Percentiles rank a stretch among this genome's conserved stretches.
These are phyloP conservation scores for Okamejei kenojei DNA, from an alignment of 2,797 vertebrate genomes.

Conservation along the genomic window DNA sequence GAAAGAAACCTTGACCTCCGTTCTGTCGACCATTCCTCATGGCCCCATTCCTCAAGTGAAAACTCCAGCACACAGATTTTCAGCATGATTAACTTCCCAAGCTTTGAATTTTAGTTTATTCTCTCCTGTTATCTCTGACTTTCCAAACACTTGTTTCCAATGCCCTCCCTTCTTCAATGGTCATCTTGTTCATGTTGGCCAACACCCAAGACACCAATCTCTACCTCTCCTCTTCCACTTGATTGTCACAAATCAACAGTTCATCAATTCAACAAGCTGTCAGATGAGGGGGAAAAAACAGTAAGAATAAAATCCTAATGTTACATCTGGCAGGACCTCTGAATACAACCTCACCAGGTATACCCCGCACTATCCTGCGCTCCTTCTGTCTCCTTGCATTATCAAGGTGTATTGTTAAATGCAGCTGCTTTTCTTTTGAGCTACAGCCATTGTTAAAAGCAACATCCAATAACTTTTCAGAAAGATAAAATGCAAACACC, in stretches of 20 bases:
- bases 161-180: background rate
- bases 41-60: background rate
- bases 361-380: background rate
- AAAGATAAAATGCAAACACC: conserved; percentile 36
- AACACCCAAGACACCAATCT: background rate
- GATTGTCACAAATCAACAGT: background rate
- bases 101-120: background rate
- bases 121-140: background rate
- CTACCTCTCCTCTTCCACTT: background rate
- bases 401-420: background rate
- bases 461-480: background rate
- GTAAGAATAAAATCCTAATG: background rate
- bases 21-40: background rate
- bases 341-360: background rate
- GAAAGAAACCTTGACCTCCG: background rate
- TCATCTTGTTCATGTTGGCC: background rate
- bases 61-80: too few relatives aligned
- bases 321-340: background rate
- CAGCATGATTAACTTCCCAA: background rate
- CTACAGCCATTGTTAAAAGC: conserved; percentile 13
- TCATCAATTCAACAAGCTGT: background rate
- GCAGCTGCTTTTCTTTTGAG: background rate
- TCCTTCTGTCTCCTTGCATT: background rate
- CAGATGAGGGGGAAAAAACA: background rate
- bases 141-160: background rate